Conservation (phyloP, 2,888 invertebrate genomes). For the Calliscelio sp. region DNA sequence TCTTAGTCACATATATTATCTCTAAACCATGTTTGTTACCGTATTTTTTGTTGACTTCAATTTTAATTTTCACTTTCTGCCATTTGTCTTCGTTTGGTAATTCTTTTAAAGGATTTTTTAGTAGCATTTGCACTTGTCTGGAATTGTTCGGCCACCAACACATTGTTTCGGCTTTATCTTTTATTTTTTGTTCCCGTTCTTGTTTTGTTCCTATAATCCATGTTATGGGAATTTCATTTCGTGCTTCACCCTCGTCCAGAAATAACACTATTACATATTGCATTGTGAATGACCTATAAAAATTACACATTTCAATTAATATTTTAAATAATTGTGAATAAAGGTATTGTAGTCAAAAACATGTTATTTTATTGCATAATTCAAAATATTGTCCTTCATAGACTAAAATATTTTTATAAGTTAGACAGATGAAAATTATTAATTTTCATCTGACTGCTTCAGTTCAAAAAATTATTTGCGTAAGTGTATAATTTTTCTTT, state of each 20-base stretch:
- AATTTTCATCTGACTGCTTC: too few species aligned
- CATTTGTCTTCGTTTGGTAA: conserved; percentile 22
- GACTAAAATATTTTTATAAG: too few species aligned
- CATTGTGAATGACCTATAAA: not conserved
- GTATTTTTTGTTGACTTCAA: conserved; percentile 29
- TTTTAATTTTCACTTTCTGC: conserved; percentile 4
- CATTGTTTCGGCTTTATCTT: conserved; percentile 21
- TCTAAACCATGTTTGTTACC: conserved; percentile 16
- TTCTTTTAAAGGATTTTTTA: conserved; percentile 20
- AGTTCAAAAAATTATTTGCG: too few species aligned
- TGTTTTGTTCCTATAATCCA: conserved; percentile 16
- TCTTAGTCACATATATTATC: too few species aligned
- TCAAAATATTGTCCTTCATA: too few species aligned
- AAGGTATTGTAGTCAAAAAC: too few species aligned
- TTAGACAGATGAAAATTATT: too few species aligned
- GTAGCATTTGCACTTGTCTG: conserved; percentile 10
- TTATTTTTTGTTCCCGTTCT: conserved; percentile 17
- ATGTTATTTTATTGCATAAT: too few species aligned
- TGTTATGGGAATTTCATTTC: conserved; percentile 4
- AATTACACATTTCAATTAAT: too few species aligned
- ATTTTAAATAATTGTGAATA: too few species aligned
- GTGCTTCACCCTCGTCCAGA: not conserved
- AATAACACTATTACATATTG: conserved; percentile 18
- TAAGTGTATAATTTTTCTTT: too few species aligned
- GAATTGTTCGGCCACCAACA: conserved; percentile 46